Base-by-base conservation (phyloP, 2,113 vertebrate genomes). In the Xenopus laevis region DNA sequence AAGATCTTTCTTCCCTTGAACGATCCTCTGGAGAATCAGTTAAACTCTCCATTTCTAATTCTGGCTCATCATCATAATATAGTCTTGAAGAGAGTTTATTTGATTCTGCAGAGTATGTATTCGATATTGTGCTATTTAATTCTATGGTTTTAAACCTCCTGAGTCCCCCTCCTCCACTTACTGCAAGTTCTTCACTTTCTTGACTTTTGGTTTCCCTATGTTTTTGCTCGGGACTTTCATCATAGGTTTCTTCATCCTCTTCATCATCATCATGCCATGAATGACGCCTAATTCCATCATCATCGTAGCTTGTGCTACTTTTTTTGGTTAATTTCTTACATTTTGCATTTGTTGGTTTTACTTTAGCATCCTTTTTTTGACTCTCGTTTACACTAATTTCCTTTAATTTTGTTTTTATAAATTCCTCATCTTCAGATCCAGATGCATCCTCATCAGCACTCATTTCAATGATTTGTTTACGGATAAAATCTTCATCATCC, bases 21-120 rank as follows among this genome's bases (percentile, higher is more conserved):
- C 94, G 89, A 33, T 99, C 97, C 84, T 99, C 97, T 45, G 94
- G 89, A 72, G 96, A 97, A 84, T 99, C 96, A 53, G 94, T 96
- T 71, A 97, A 87, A 78, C 95, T 99, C 72, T 98, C 97, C 87
- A 98, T 93, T 81, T 97, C 96, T 78, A 93, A 85, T 61, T 98
- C 97, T 81, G 91, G 91, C 21, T 99, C 96, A 68, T 93, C 92
- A 75, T 92, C 90, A 81, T 90, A 93, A 84, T 91, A 91, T 23
- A 97, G 87, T 66, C 84, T 84, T 70, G 87, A 82, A 82, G 93
- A 92, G 68, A 93, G 88, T 72, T 85, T 83, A 18, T 91, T 83
- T 9, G 91, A 80, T 63, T 83, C 86, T 44, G 93, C 87, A 64
- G 88, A 84, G 47, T 88, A 89, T 73, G 85, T 90, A 17, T 82